Percentiles rank a stretch among this genome's conserved stretches.
Evolutionary conservation across 2,797 vertebrate genomes (phyloP).

Genomic region (Gymnopithys bicolor): DNA sequence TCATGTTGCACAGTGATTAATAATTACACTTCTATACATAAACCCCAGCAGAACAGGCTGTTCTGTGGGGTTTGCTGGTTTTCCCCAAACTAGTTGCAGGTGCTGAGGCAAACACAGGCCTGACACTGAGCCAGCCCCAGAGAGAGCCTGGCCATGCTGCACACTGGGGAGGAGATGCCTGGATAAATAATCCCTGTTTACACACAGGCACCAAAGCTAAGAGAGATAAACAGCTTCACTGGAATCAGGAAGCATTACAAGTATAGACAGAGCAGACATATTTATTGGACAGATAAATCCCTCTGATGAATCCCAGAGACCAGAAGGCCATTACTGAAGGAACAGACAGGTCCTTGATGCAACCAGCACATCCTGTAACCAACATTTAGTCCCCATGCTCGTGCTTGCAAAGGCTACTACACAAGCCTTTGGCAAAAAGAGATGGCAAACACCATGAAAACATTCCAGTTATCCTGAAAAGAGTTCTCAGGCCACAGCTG

Average conservation of each 20-base stretch:
- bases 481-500: background rate
- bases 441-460: background rate
- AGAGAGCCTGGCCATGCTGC: background rate
- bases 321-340: background rate
- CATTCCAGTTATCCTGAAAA: background rate
- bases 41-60: background rate
- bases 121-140: background rate
- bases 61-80: background rate
- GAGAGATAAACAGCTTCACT: background rate
- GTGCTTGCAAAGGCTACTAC: background rate
- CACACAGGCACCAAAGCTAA: background rate
- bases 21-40: background rate
- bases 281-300: slow-evolving; percentile 3
- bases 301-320: background rate
- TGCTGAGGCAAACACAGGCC: background rate
- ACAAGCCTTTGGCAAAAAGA: background rate
- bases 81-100: background rate
- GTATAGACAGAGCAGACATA: background rate
- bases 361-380: background rate
- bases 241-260: background rate
- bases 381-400: background rate
- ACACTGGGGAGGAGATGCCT: background rate
- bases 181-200: background rate
- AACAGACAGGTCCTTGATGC: background rate
- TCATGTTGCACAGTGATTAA: background rate